A percentile compares a stretch with the other conserved stretches of the same genome.
Evolutionary conservation across 2,888 invertebrate species (phyloP).

Genomic region (Panopea generosa): DNA sequence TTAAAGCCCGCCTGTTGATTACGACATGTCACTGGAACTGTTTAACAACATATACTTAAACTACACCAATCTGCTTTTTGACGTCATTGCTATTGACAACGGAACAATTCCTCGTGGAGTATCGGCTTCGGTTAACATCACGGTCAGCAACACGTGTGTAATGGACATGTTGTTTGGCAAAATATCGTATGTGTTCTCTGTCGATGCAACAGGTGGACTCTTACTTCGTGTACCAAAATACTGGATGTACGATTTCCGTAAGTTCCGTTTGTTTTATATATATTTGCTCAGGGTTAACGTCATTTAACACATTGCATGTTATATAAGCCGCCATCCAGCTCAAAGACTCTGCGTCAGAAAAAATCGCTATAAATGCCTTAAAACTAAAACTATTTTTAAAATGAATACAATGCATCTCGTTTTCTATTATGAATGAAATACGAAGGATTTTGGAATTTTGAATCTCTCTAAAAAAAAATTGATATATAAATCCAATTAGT

Average conservation of each 20-base stretch:
- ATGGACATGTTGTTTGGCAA: slow-evolving; percentile 69
- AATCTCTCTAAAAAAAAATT: too few relatives aligned
- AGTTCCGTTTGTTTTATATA: too few relatives aligned
- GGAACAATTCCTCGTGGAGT: slow-evolving; percentile 74
- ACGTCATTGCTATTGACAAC: slow-evolving; percentile 71
- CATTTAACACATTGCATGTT: too few relatives aligned
- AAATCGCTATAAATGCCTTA: too few relatives aligned
- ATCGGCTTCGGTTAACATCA: slow-evolving; percentile 65
- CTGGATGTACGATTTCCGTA: slow-evolving; percentile 73
- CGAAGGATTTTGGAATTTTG: too few relatives aligned
- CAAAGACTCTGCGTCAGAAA: too few relatives aligned
- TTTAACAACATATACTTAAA: slow-evolving; percentile 67
- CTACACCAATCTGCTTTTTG: slow-evolving; percentile 68
- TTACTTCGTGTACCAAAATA: slow-evolving; percentile 73
- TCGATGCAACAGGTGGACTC: slow-evolving; percentile 72
- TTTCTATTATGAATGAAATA: too few relatives aligned
- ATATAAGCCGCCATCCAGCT: too few relatives aligned
- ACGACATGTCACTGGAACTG: slow-evolving; percentile 60
- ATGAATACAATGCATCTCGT: too few relatives aligned
- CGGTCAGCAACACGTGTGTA: slow-evolving; percentile 77
- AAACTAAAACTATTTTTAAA: too few relatives aligned
- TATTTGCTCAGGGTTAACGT: too few relatives aligned
- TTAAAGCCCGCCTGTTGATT: slow-evolving; percentile 66
- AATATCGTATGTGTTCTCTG: slow-evolving; percentile 61
- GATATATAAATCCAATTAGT: too few relatives aligned